A percentile compares a stretch with the other conserved stretches of the same genome.
Conservation (phyloP, 2,113 vertebrate genomes). For the Brachypodius melanocephalos region DNA sequence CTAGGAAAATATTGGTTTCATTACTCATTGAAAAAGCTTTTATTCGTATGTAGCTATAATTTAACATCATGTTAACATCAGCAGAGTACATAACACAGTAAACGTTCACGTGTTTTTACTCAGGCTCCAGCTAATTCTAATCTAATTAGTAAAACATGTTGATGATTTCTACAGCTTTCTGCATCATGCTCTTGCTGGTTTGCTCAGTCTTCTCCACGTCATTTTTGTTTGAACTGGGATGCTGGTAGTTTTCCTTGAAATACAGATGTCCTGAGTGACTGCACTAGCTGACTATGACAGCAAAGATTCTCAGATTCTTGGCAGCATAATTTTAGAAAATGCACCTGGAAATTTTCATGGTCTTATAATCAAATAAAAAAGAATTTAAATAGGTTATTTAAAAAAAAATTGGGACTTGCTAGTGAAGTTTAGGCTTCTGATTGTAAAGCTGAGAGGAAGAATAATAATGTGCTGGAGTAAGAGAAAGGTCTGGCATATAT, state of each 20-base stretch:
- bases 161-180: background rate
- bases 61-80: background rate
- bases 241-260: background rate
- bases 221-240: background rate
- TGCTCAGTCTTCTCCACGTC: background rate
- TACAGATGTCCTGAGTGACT: background rate
- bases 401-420: background rate
- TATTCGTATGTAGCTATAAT: background rate
- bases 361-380: background rate
- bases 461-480: background rate
- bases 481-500: background rate
- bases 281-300: background rate
- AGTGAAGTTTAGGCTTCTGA: background rate
- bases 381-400: background rate
- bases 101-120: background rate
- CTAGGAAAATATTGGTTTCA: background rate
- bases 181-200: background rate
- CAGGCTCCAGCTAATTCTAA: background rate
- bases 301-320: background rate
- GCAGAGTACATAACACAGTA: background rate
- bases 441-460: background rate
- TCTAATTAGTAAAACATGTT: background rate
- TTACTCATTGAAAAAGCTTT: slow-evolving; percentile 4
- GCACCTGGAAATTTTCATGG: background rate
- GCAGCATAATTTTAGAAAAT: background rate